phyloP scores from a whole-genome alignment of 2,113 vertebrate species.

The Centropus unirufus region DNA sequence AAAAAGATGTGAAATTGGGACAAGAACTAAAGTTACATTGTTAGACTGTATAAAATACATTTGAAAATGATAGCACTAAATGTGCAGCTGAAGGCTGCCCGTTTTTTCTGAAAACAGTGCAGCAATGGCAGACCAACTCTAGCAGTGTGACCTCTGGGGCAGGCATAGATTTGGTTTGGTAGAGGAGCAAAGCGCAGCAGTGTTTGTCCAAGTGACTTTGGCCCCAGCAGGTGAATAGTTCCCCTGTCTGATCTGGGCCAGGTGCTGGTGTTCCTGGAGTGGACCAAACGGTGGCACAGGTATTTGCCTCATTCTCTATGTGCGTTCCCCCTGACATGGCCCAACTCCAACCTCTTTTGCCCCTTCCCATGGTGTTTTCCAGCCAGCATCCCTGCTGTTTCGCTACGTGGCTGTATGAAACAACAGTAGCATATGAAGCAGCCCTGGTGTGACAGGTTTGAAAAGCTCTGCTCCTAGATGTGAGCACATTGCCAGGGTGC shows the following conservation, averaged over 20 bases:
- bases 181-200: not conserved
- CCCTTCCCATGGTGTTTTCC: not conserved
- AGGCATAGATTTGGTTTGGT: not conserved
- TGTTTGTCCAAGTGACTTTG: not conserved
- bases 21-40: not conserved
- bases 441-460: not conserved
- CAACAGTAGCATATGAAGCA: no score
- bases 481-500: fast-evolving
- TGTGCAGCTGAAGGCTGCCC: not conserved
- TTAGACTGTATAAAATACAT: not conserved
- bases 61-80: not conserved
- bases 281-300: no score
- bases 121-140: not conserved
- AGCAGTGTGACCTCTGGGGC: not conserved
- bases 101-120: not conserved
- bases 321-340: not conserved
- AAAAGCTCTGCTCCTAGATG: not conserved
- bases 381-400: not conserved
- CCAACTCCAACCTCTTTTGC: not conserved
- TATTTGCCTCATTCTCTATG: no score
- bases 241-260: not conserved
- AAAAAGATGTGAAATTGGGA: not conserved
- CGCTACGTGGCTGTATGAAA: not conserved
- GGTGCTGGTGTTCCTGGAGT: not conserved
- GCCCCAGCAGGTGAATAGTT: not conserved